phyloP scores from a whole-genome alignment of 2,113 vertebrate species.

The Phylloscopus whistleri region DNA sequence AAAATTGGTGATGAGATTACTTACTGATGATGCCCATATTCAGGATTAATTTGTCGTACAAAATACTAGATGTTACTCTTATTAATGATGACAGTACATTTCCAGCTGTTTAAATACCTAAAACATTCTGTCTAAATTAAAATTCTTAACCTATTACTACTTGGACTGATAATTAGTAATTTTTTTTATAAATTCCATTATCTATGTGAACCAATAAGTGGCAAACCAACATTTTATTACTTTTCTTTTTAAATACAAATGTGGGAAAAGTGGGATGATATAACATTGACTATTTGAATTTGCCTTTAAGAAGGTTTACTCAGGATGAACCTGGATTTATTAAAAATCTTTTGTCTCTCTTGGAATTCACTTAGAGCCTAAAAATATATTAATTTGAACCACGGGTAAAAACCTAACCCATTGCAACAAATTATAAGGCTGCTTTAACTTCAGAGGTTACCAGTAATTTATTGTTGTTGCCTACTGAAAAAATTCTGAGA shows the following conservation, averaged over 20 bases:
- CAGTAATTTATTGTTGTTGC: neutral
- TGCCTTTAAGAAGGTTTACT: neutral
- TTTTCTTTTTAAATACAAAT: neutral
- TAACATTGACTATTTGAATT: neutral
- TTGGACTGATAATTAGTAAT: slow-evolving; percentile 35
- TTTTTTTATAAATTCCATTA: slow-evolving; percentile 22
- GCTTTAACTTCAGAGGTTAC: neutral
- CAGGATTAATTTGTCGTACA: slow-evolving; percentile 9
- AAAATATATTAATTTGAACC: neutral
- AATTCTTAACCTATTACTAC: slow-evolving; percentile 17
- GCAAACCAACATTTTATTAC: neutral
- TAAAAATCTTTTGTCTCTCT: neutral
- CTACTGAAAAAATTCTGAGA: neutral
- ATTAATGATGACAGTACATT: neutral
- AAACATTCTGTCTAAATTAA: slow-evolving; percentile 42
- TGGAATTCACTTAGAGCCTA: neutral
- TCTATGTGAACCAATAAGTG: neutral
- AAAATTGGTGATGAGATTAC: neutral
- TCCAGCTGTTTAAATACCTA: slow-evolving; percentile 6
- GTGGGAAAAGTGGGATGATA: neutral
- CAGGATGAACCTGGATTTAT: neutral
- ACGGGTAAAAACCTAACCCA: neutral
- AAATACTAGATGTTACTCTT: neutral
- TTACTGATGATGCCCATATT: neutral
- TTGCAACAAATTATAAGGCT: neutral